phyloP scores from a whole-genome alignment of 1,140 invertebrate species.

The Ditylenchus dipsaci region DNA sequence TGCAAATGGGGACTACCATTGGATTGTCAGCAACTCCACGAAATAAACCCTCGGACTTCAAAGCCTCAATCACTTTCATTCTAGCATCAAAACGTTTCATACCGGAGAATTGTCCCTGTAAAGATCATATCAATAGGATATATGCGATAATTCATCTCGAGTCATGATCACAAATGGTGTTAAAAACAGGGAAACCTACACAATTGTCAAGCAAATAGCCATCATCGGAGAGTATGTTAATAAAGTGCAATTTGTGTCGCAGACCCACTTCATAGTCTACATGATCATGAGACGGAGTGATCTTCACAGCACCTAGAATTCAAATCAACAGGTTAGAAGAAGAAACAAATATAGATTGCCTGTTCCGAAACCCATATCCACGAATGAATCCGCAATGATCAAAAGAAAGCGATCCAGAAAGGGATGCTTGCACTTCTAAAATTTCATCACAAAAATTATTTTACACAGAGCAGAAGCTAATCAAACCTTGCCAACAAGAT shows the following conservation, averaged over 20 bases:
- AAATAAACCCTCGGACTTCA: conserved; percentile 75
- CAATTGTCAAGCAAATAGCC: conserved; percentile 80
- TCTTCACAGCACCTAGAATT: conserved; percentile 79
- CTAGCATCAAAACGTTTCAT: conserved; percentile 90
- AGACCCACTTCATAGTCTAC: conserved; percentile 95
- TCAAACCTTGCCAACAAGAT: conserved; percentile 57
- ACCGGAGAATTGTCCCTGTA: conserved; percentile 71
- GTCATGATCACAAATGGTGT: too few relatives aligned
- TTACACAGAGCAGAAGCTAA: neutral
- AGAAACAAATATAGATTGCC: conserved; percentile 66
- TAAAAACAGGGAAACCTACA: conserved; percentile 67
- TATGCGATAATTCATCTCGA: too few relatives aligned
- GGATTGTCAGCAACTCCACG: conserved; percentile 81
- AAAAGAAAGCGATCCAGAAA: conserved; percentile 76
- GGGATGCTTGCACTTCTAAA: conserved; percentile 78
- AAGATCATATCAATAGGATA: too few relatives aligned
- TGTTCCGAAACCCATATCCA: conserved; percentile 88
- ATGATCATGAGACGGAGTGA: conserved; percentile 93
- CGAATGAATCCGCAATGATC: conserved; percentile 83
- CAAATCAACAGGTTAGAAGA: conserved; percentile 4
- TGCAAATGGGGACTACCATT: conserved; percentile 95
- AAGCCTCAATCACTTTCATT: conserved; percentile 72
- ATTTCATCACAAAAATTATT: conserved; percentile 54
- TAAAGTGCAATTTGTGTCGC: conserved; percentile 79
- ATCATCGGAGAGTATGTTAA: conserved; percentile 86